These are phyloP conservation scores for Cecidostiba fungosa DNA, from an alignment of 2,888 invertebrate species.

Conservation along the genomic window DNA sequence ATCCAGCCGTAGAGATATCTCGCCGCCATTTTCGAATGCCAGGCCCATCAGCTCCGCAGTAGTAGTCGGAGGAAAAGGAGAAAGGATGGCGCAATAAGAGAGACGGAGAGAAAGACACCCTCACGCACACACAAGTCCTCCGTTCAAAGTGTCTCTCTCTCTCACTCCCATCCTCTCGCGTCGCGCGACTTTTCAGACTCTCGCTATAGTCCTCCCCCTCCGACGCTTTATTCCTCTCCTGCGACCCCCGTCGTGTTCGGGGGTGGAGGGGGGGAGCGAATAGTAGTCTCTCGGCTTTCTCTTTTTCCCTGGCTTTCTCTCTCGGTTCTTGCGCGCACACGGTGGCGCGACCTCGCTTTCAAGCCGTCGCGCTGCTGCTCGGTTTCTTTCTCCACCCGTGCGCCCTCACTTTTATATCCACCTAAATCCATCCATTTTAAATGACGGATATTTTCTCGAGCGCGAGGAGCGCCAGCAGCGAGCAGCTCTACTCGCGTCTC, in stretches of 20 bases:
- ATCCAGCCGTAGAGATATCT: constrained; percentile 8
- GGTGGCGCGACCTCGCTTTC: constrained; percentile 53
- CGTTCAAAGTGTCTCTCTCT: constrained; percentile 76
- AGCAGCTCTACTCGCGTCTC: constrained; percentile 56
- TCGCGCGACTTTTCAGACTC: constrained; percentile 55
- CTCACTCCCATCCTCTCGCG: constrained; percentile 57
- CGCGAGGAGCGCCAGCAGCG: constrained; percentile 50
- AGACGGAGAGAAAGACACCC: constrained; percentile 17
- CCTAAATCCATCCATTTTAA: constrained; percentile 80
- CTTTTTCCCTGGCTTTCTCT: constrained; percentile 28
- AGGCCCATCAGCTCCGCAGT: background rate
- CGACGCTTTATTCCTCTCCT: constrained; percentile 57
- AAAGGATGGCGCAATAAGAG: background rate
- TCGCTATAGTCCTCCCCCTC: constrained; percentile 59
- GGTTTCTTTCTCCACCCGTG: constrained; percentile 68
- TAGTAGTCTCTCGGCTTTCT: constrained; percentile 14
- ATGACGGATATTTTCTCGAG: constrained; percentile 78
- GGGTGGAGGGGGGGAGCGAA: background rate
- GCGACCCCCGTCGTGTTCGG: background rate
- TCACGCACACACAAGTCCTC: constrained; percentile 69
- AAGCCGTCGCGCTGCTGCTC: constrained; percentile 63
- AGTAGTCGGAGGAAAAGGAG: constrained; percentile 45
- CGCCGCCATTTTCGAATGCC: constrained; percentile 53
- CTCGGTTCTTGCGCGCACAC: constrained; percentile 12
- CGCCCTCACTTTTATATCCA: constrained; percentile 77